phyloP scores from a whole-genome alignment of 2,113 vertebrate genomes.

The Crotalus viridis region DNA sequence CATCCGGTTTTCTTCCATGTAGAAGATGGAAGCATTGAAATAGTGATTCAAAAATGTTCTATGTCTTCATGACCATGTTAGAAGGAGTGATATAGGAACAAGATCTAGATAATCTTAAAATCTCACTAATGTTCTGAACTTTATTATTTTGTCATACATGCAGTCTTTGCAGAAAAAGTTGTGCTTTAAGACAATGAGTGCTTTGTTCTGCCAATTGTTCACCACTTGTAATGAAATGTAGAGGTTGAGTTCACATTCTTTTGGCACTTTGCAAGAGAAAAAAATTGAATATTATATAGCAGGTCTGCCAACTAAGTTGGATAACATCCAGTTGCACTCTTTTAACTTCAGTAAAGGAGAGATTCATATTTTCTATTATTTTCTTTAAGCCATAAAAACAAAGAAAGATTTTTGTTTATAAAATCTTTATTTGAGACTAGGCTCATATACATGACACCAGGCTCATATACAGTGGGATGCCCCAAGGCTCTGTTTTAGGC shows the following conservation, averaged over 20 bases:
- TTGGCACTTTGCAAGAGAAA: not conserved
- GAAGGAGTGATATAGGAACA: constrained; percentile 50
- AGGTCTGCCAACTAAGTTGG: not conserved
- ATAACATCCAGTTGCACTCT: not conserved
- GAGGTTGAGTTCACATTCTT: not conserved
- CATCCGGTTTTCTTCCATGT: constrained; percentile 3
- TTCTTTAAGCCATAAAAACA: not conserved
- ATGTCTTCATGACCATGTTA: not conserved
- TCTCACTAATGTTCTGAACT: not conserved
- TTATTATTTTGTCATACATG: constrained; percentile 19
- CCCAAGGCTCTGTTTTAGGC: too few relatives aligned
- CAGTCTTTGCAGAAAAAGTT: constrained; percentile 13
- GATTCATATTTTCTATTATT: not conserved
- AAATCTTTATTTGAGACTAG: not conserved
- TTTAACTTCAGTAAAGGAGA: not conserved
- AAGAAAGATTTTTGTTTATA: not conserved
- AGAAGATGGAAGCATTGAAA: not conserved
- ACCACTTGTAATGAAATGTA: constrained; percentile 27
- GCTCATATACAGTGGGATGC: not conserved
- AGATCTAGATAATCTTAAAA: constrained; percentile 42
- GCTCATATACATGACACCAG: not conserved
- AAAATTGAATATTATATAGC: not conserved
- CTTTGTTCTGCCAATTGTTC: not conserved
- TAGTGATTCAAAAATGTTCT: constrained; percentile 29
- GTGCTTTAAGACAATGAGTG: constrained; percentile 16